A percentile compares a stretch with the other conserved stretches of the same genome.
Conservation (phyloP, 2,888 invertebrate genomes). For the Eristalis pertinax region DNA sequence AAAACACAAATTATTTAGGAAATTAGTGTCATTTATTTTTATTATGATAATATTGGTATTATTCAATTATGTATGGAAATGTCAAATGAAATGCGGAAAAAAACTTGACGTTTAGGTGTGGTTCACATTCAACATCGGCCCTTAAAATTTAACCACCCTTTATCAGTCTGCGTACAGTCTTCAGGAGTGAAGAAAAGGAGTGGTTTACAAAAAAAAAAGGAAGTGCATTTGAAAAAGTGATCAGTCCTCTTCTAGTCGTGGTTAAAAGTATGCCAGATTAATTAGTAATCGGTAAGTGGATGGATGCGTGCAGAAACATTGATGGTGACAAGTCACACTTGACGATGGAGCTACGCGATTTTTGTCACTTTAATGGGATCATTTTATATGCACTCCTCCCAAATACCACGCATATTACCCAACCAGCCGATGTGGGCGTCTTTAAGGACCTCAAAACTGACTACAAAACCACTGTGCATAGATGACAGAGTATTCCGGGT, state of each 20-base stretch:
- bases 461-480: slow-evolving; percentile 59
- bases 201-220: no score
- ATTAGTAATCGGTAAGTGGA: neutral
- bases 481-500: slow-evolving; percentile 56
- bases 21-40: no score
- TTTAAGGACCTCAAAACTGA: slow-evolving; percentile 63
- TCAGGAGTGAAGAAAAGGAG: no score
- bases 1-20: no score
- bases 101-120: no score
- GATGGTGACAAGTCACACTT: slow-evolving; percentile 67
- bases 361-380: slow-evolving; percentile 52
- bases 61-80: no score
- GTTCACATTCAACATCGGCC: no score
- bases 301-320: slow-evolving; percentile 41
- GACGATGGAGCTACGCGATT: slow-evolving; percentile 50
- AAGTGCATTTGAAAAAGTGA: no score
- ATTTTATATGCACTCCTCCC: slow-evolving; percentile 55
- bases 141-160: no score
- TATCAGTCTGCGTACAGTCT: no score
- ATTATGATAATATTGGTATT: no score
- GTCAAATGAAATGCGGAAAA: no score
- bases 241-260: slow-evolving; percentile 8
- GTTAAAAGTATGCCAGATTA: slow-evolving; percentile 38
- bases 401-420: slow-evolving; percentile 67
- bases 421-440: slow-evolving; percentile 64